Conservation (phyloP, 2,113 vertebrate genomes). For the Tenrec ecaudatus region DNA sequence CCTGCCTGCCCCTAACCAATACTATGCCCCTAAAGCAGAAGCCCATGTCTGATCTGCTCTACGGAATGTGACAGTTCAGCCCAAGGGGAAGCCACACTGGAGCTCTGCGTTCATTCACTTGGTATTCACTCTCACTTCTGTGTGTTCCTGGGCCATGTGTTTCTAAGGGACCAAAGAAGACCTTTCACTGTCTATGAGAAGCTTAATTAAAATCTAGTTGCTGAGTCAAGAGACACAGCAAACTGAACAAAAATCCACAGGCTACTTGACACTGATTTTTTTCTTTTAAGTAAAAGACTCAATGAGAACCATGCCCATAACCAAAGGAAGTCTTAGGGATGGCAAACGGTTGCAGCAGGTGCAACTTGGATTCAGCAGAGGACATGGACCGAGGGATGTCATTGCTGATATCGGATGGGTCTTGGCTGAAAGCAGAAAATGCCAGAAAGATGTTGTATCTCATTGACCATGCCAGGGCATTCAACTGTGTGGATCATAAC, state of each 20-base stretch:
- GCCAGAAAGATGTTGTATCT: too few species aligned
- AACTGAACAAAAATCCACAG: background rate
- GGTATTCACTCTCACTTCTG: background rate
- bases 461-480: too few species aligned
- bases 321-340: background rate
- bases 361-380: too few species aligned
- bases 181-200: conserved; percentile 10
- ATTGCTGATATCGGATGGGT: too few species aligned
- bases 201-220: background rate
- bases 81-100: background rate
- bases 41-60: background rate
- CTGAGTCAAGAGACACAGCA: background rate
- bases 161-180: conserved; percentile 5
- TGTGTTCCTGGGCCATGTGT: background rate
- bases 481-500: too few species aligned
- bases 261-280: background rate
- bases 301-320: background rate
- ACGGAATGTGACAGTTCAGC: background rate
- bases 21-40: background rate
- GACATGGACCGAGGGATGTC: too few species aligned
- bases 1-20: background rate
- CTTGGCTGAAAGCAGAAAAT: too few species aligned
- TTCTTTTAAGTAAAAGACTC: conserved; percentile 25
- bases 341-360: background rate
- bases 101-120: background rate